Conservation (phyloP, 2,888 invertebrate species). For the Caenorhabditis panamensis region DNA sequence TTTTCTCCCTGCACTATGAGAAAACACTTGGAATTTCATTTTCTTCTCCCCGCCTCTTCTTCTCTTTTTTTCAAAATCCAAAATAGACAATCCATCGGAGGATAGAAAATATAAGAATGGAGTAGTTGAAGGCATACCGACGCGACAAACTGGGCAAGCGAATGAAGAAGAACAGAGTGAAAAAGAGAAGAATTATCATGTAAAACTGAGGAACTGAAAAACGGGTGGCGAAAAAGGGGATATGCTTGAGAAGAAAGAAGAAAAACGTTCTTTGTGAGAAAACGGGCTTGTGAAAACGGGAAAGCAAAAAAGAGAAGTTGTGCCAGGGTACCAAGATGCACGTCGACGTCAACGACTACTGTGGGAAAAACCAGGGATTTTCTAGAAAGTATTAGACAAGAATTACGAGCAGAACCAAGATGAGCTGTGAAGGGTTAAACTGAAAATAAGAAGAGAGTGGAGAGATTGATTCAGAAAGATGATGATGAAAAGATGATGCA, state of each 20-base stretch:
- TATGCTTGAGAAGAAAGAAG: background rate
- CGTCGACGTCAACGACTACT: background rate
- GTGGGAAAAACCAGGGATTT: slow-evolving; percentile 3
- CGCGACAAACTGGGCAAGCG: background rate
- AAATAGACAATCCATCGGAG: too few species aligned
- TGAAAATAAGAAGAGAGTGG: background rate
- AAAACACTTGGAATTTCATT: background rate
- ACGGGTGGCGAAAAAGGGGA: background rate
- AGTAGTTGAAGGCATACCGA: background rate
- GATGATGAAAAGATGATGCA: slow-evolving; percentile 5
- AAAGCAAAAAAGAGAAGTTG: background rate
- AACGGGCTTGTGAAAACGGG: background rate
- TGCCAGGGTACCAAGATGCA: too few species aligned
- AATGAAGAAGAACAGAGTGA: background rate
- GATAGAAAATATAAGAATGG: too few species aligned
- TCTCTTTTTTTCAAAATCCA: background rate
- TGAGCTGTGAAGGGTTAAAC: background rate
- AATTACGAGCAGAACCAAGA: background rate
- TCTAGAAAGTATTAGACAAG: background rate
- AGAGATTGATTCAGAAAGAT: background rate
- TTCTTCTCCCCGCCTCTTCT: background rate
- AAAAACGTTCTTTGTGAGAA: slow-evolving; percentile 22
- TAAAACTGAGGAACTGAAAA: background rate
- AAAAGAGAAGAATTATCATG: background rate
- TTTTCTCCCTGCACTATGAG: slow-evolving; percentile 3